A percentile compares a stretch with the other conserved stretches of the same genome.
Evolutionary conservation across 2,113 vertebrate species (phyloP).

Genomic region (Romanogobio albipinnatus): DNA sequence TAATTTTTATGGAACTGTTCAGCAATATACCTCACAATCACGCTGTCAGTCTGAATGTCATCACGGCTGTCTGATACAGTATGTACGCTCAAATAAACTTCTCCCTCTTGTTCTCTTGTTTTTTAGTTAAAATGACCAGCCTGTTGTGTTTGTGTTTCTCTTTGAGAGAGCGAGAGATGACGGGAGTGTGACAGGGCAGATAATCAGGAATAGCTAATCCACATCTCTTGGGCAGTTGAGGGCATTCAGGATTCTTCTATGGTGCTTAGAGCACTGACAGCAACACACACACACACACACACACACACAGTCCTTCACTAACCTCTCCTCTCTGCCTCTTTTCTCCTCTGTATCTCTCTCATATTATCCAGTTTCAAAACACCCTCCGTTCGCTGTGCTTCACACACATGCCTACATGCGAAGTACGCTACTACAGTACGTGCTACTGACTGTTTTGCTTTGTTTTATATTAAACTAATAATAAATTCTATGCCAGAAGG

Average conservation of each 20-base stretch:
- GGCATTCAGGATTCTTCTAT: slow-evolving; percentile 25
- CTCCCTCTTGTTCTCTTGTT: neutral
- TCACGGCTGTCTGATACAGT: neutral
- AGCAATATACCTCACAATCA: neutral
- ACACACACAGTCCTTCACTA: slow-evolving; percentile 2
- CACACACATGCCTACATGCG: neutral
- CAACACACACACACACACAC: slow-evolving; percentile 3
- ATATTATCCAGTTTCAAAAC: neutral
- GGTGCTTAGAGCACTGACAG: neutral
- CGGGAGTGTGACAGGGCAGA: slow-evolving; percentile 27
- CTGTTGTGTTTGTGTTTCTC: slow-evolving; percentile 6
- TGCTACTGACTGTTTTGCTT: neutral
- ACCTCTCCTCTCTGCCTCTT: slow-evolving; percentile 9
- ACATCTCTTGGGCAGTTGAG: neutral
- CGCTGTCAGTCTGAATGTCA: neutral
- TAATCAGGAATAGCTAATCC: slow-evolving; percentile 47
- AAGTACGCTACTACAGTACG: neutral
- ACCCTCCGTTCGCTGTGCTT: neutral
- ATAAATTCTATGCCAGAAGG: neutral
- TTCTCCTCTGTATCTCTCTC: slow-evolving; percentile 17
- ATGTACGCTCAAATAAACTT: neutral
- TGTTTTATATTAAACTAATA: neutral
- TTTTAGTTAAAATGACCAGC: neutral
- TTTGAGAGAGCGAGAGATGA: slow-evolving; percentile 11
- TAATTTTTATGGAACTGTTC: neutral